Base-by-base conservation (phyloP, 2,888 invertebrate species). In the Marasmarcha lunaedactyla region DNA sequence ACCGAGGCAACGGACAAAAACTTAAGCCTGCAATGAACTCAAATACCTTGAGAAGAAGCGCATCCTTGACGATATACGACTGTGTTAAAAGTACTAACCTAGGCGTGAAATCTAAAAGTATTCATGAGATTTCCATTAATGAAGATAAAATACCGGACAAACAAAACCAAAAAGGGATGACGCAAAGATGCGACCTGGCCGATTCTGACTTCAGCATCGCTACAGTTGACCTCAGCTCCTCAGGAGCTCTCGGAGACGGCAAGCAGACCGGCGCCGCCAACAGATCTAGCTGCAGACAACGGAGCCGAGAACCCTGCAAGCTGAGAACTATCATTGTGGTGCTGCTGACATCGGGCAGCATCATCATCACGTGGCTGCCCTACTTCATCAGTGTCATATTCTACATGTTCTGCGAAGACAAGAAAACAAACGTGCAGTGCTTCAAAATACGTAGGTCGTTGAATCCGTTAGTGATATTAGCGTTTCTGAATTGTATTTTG, bases 281-380 rank as follows among this genome's bases (percentile, higher is more conserved):
- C n/a, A n/a, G n/a, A n/a, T n/a, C n/a, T n/a, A n/a, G n/a, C n/a
- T n/a, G n/a, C n/a, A n/a, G n/a, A n/a, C n/a, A n/a, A n/a, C n/a
- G n/a, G n/a, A 25, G 6, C 10, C 71, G 63, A 46, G 72, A 71
- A 36, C 71, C 77, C 1, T 77, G 73, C 33, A 88, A 87, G 60
- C 87, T 86, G 83, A 85, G 87, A 49, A 88, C 89, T 0, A 83
- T 89, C 4, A 86, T 85, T 49, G 83, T 89, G 12, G 89, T 89
- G 0, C 57, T 87, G 54, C 74, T 88, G 7, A 88, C 89, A 11
- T 85, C 87, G 1, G 85, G 86, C 1, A 85, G 87, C 51, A 87
- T 88, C 50, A 61, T 88, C 45, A 51, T 86, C 4, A 88, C 89
- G 0, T 89, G 89, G 89, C 65, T 84, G 46, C 89, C 89, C 1